Evolutionary conservation across 1,140 invertebrate genomes (phyloP).

Genomic region (Drosophila orena): DNA sequence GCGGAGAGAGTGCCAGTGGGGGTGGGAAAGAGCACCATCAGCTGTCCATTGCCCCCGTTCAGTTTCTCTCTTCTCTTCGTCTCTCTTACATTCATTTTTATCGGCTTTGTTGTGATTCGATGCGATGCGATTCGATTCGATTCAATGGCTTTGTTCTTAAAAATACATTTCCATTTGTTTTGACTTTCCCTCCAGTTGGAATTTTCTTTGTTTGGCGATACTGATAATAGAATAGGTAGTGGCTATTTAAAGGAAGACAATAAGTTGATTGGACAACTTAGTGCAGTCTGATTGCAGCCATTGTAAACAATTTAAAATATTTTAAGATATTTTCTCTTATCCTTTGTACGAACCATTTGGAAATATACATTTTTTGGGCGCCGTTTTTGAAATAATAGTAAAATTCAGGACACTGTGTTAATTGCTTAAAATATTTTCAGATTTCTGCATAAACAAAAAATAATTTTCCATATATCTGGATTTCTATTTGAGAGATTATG

Average conservation of each 20-base stretch:
- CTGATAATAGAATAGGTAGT: slow-evolving; percentile 28
- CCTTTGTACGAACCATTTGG: too few species aligned
- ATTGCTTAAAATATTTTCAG: too few species aligned
- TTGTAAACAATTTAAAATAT: too few species aligned
- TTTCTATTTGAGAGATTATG: too few species aligned
- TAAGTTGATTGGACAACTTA: slow-evolving; percentile 10
- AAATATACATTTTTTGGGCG: too few species aligned
- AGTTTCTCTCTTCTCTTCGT: background rate
- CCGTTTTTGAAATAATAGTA: too few species aligned
- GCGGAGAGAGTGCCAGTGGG: slow-evolving; percentile 5
- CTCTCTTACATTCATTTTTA: slow-evolving; percentile 4
- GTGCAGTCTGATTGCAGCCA: too few species aligned
- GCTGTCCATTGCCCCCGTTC: slow-evolving; percentile 72
- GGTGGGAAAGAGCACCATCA: slow-evolving; percentile 46
- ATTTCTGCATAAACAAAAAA: too few species aligned
- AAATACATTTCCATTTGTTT: slow-evolving; percentile 45
- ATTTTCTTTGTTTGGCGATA: slow-evolving; percentile 55
- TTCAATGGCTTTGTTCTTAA: slow-evolving; percentile 40
- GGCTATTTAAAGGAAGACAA: slow-evolving; percentile 19
- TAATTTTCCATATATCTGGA: too few species aligned
- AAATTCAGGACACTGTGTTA: too few species aligned
- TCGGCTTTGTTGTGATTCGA: slow-evolving; percentile 12
- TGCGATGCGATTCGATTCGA: slow-evolving; percentile 43
- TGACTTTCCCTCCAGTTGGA: slow-evolving; percentile 30
- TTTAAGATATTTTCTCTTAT: too few species aligned